Evolutionary conservation across 2,888 invertebrate species (phyloP).

Genomic region (Polyommatus icarus): DNA sequence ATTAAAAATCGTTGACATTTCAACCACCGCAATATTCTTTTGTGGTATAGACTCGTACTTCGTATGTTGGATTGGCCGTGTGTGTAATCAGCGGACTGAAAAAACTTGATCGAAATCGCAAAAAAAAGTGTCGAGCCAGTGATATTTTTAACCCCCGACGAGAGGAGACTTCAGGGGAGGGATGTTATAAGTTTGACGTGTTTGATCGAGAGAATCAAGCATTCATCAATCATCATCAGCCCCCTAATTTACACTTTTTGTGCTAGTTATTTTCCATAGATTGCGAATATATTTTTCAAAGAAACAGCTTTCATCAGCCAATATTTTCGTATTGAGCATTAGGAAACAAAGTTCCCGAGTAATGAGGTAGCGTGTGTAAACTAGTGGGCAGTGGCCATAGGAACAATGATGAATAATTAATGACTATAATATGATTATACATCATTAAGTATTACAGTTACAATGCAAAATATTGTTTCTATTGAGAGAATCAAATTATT

Average conservation of each 20-base stretch:
- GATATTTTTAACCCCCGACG: background rate
- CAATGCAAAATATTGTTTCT: too few relatives aligned
- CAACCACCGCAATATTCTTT: constrained; percentile 18
- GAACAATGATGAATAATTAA: too few relatives aligned
- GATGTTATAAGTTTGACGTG: background rate
- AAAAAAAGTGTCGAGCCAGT: background rate
- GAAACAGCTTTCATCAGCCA: too few relatives aligned
- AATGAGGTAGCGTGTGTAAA: too few relatives aligned
- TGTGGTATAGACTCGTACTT: background rate
- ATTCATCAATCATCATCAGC: too few relatives aligned
- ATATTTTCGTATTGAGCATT: too few relatives aligned
- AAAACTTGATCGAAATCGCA: background rate
- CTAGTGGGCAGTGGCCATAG: too few relatives aligned
- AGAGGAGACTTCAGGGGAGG: too few relatives aligned
- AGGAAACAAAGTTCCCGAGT: too few relatives aligned
- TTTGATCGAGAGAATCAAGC: background rate
- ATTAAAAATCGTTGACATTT: constrained; percentile 25
- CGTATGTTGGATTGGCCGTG: background rate
- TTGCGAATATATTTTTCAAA: too few relatives aligned
- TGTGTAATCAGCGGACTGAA: background rate
- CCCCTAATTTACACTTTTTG: background rate
- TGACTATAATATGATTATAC: too few relatives aligned
- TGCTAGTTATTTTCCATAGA: background rate
- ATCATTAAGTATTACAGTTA: too few relatives aligned
- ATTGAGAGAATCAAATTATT: background rate